Base-by-base conservation (phyloP, 2,797 vertebrate genomes). In the Adelosebastes latens region DNA sequence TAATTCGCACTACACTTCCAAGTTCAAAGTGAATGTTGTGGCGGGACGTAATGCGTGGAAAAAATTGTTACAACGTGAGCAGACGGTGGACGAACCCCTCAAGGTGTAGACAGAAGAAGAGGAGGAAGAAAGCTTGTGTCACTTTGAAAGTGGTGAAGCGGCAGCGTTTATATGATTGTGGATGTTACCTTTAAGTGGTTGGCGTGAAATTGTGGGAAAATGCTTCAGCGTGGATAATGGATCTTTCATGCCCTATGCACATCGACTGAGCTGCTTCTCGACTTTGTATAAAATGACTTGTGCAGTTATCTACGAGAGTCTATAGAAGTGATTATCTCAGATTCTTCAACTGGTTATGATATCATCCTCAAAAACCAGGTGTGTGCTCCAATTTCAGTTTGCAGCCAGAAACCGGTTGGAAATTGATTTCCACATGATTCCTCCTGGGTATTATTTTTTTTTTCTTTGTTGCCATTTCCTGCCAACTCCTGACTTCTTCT, bases 1-100 rank as follows among this genome's bases (percentile, higher is more conserved):
- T 60, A 60, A 78, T 66, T 61, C 5, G 2, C 13, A 25, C 39
- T 46, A 6, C 76, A 74, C 55, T 64, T 74, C 12, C 53, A 81
- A 18, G 68, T 83, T 89, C 72, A 88, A 80, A 86, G 72, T 34
- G 42, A 77, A 65, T 58, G 49, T 31, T 79, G 80, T 76, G 67
- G 46, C 5, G 2, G n/a, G 60, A 59, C 34, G 8, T 36, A 31
- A 63, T 77, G 36, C 63, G 71, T 53, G 52, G 39, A 76, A 76
- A 64, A 68, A 73, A 58, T 5, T 8, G 14, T 76, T 34, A 65
- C 13, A 22, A 66, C 36, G 34, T 27, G 31, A 85, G 67, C 49
- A 77, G 73, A 77, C 46, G 39, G 77, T 36, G 49, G 49, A 59
- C 18, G 7, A 66, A 71, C 62, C 60, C 75, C 58, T 61, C 3